These are phyloP conservation scores for Phallusia fumigata DNA, from an alignment of 23 tunicate species.

Conservation along the genomic window DNA sequence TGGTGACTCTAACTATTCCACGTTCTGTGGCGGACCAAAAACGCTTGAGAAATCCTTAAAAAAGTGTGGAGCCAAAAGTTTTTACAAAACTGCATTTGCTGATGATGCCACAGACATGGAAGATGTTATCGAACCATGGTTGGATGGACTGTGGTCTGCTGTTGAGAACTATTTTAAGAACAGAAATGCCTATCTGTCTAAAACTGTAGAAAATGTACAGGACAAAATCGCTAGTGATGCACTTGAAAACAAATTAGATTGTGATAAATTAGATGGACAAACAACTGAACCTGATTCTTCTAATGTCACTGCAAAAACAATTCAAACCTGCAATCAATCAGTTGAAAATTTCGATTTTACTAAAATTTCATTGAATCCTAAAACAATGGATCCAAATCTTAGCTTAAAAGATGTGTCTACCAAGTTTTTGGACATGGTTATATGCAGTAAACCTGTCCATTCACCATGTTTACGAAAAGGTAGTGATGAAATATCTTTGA, in stretches of 20 bases:
- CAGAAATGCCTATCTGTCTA: neutral
- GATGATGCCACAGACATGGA: conserved; percentile 93
- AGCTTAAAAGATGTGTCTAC: too few relatives aligned
- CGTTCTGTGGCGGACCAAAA: conserved; percentile 95
- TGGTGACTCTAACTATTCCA: conserved; percentile 89
- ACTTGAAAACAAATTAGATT: neutral
- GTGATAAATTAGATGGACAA: neutral
- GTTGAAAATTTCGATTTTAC: neutral
- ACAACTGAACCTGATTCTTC: neutral
- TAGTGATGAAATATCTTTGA: conserved; percentile 18
- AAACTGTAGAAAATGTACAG: neutral
- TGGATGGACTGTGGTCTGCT: conserved; percentile 71
- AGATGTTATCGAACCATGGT: conserved; percentile 76
- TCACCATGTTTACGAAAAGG: neutral
- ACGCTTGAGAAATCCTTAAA: conserved; percentile 49
- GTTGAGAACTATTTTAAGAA: conserved; percentile 15
- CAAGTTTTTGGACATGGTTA: too few relatives aligned
- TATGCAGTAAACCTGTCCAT: too few relatives aligned
- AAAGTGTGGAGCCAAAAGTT: conserved; percentile 46
- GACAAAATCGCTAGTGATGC: neutral
- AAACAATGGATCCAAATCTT: too few relatives aligned
- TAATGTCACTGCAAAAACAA: neutral
- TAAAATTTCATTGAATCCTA: too few relatives aligned
- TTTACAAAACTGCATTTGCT: conserved; percentile 65
- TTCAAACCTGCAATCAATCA: neutral